These are phyloP conservation scores for Ardeotis arabs DNA, from an alignment of 2,113 vertebrate genomes.

Conservation along the genomic window DNA sequence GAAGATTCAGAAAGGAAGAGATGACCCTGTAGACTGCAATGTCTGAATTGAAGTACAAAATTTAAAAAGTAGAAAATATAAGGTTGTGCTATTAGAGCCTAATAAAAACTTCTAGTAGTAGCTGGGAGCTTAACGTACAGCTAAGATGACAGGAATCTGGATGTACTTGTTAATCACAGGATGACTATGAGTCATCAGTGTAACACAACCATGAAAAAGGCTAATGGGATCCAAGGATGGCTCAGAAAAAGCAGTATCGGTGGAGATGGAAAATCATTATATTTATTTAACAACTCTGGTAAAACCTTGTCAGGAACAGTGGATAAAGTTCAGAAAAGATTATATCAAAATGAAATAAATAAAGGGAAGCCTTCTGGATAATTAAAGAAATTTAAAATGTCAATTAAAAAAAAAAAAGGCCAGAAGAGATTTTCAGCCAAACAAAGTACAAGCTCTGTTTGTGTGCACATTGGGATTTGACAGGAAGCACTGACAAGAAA, in stretches of 20 bases:
- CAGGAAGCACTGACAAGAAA: not conserved
- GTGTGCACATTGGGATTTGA: rapidly evolving
- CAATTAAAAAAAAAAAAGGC: rapidly evolving
- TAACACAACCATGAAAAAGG: not conserved
- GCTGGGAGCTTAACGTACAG: not conserved
- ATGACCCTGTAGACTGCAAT: not conserved
- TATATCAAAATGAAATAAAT: not conserved
- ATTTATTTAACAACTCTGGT: not conserved
- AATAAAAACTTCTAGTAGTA: not conserved
- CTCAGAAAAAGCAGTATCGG: not conserved
- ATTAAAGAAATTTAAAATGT: not conserved
- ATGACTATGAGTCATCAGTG: not conserved
- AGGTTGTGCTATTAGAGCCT: not conserved
- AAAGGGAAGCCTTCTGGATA: not conserved
- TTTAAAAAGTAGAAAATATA: not conserved
- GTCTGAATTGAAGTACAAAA: not conserved
- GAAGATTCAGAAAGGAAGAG: not conserved
- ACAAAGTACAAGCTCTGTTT: not conserved
- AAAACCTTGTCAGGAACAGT: not conserved
- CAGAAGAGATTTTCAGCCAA: not conserved
- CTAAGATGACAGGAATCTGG: not conserved
- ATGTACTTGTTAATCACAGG: not conserved
- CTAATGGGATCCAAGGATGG: not conserved
- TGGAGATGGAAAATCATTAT: not conserved
- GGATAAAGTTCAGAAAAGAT: not conserved